Base-by-base conservation (phyloP, 2,797 vertebrate genomes). In the Micropoecilia bifurca region DNA sequence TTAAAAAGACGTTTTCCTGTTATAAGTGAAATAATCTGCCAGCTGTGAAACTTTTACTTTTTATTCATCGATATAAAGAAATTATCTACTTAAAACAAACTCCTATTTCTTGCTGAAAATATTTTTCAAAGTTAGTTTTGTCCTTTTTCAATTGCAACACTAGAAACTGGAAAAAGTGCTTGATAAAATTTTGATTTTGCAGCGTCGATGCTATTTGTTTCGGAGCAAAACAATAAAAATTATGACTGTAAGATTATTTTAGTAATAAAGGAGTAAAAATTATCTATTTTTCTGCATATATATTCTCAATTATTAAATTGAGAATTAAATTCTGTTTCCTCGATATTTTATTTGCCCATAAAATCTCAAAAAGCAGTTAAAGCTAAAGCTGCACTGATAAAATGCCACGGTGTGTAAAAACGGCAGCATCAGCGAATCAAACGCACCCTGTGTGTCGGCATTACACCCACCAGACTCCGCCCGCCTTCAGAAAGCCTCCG, bases 361-460 rank as follows among this genome's bases (percentile, higher is more conserved):
- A 45, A 76, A 0, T 48, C 1, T 28, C 7, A 14, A 47, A 73
- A 72, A 28, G 71, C 45, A 74, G 76, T 0, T 14, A 69, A 72
- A 55, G 25, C n/a, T 59, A 22, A 57, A 71, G 53, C 33, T 63
- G 41, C 41, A 68, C 13, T 57, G 73, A 50, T 57, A 61, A 73
- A 77, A 69, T n/a, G 28, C 30, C 28, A n/a, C 20, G 9, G 45
- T 12, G 0, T 55, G 30, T 33, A 78, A 63, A 83, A 83, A 73
- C 20, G 6, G 45, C n/a, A 6, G 25, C 59, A 68, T 77, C 74
- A 78, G 74, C 41, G 33, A 43, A 83, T 80, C 66, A 73, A 16
- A 71, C 5, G 43, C 18, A 13, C 43, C 63, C 8, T 5, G 1
- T 57, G 18, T 76, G n/a, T 8, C 10, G 28, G 33, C 46, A 28